A percentile compares a stretch with the other conserved stretches of the same genome.
Evolutionary conservation across 2,888 invertebrate species (phyloP).

Genomic region (Tenthredo scrophulariae): DNA sequence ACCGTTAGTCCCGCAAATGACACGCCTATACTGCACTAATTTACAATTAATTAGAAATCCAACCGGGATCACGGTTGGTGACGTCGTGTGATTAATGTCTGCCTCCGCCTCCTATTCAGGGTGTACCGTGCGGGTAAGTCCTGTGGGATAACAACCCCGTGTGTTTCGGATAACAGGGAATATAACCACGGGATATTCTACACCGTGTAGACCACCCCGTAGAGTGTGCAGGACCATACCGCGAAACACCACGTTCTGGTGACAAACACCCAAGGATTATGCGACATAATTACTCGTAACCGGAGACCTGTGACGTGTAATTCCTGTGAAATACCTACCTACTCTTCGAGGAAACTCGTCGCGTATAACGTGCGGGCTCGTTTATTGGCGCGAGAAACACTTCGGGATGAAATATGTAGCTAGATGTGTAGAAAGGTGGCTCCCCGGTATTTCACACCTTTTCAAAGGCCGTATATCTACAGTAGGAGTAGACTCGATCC

Average conservation of each 20-base stretch:
- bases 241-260: conserved; percentile 60
- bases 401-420: conserved; percentile 17
- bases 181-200: conserved; percentile 73
- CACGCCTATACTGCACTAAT: conserved; percentile 65
- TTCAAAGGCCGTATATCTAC: background rate
- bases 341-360: conserved; percentile 12
- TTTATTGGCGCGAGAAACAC: conserved; percentile 43
- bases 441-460: conserved; percentile 24
- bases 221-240: conserved; percentile 46
- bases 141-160: conserved; percentile 77
- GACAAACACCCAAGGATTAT: conserved; percentile 76
- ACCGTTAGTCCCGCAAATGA: background rate
- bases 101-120: conserved; percentile 51
- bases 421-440: conserved; percentile 6
- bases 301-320: conserved; percentile 70
- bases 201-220: conserved; percentile 63
- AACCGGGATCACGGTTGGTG: conserved; percentile 70
- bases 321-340: conserved; percentile 70
- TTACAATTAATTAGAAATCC: conserved; percentile 75
- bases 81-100: conserved; percentile 73
- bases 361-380: conserved; percentile 5
- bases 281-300: conserved; percentile 76
- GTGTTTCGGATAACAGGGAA: conserved; percentile 77
- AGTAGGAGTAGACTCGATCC: conserved; percentile 2
- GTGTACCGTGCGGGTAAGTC: conserved; percentile 70